A percentile compares a stretch with the other conserved stretches of the same genome.
phyloP scores from a whole-genome alignment of 2,113 vertebrate species.

The Neodontobutis hainanensis region DNA sequence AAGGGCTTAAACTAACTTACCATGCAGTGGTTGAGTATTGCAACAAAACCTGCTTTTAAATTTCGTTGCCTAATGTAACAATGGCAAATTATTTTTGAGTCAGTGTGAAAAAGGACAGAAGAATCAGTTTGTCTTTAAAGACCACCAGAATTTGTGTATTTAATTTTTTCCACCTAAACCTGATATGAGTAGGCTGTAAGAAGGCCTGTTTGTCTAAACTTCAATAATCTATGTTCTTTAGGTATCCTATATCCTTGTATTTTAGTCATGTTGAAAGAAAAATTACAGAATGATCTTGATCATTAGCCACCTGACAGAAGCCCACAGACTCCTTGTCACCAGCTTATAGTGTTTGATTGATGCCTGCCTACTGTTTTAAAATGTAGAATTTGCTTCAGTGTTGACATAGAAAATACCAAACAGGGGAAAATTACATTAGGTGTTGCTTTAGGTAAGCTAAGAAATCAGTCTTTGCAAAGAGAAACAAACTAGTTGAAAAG shows the following conservation, averaged over 20 bases:
- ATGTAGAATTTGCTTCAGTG: slow-evolving; percentile 36
- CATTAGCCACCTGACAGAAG: slow-evolving; percentile 60
- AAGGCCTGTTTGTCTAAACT: slow-evolving; percentile 1
- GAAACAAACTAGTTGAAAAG: no score
- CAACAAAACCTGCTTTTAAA: slow-evolving; percentile 15
- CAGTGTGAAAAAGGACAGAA: no score
- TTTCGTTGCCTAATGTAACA: not conserved
- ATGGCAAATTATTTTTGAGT: no score
- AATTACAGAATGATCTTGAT: slow-evolving; percentile 58
- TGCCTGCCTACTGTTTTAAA: slow-evolving; percentile 49
- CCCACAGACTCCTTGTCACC: slow-evolving; percentile 55
- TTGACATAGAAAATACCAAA: slow-evolving; percentile 39
- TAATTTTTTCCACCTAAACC: not conserved
- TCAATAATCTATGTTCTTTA: slow-evolving; percentile 48
- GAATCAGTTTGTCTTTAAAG: not conserved
- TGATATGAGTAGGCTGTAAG: slow-evolving; percentile 22
- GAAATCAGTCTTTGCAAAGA: no score
- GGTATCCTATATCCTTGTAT: slow-evolving; percentile 46
- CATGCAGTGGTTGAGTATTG: slow-evolving; percentile 33
- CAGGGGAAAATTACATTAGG: not conserved
- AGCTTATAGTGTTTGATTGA: slow-evolving; percentile 46
- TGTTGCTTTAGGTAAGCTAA: no score
- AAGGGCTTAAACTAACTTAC: no score
- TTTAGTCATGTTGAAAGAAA: slow-evolving; percentile 37
- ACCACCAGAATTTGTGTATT: no score